phyloP scores from a whole-genome alignment of 2,113 vertebrate species.

The Capreolus pygargus region DNA sequence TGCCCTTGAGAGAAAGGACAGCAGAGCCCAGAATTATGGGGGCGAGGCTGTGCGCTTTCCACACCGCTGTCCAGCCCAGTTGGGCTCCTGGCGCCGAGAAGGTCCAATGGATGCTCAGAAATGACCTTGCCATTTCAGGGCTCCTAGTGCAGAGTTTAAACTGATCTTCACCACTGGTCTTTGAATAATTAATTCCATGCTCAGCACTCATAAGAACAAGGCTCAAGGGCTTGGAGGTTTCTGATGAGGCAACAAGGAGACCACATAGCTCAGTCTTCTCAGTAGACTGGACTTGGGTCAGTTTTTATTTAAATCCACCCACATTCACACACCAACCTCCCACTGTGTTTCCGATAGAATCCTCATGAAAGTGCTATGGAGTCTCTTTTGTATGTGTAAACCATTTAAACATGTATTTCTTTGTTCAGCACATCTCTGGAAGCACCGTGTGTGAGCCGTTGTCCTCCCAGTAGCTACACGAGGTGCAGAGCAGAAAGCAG shows the following conservation, averaged over 20 bases:
- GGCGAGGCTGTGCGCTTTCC: neutral
- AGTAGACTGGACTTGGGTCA: neutral
- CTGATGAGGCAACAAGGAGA: neutral
- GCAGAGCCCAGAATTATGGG: neutral
- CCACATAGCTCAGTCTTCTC: neutral
- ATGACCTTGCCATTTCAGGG: neutral
- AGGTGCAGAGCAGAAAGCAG: neutral
- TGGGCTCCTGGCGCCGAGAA: neutral
- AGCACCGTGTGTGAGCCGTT: neutral
- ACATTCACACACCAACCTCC: neutral
- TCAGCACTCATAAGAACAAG: neutral
- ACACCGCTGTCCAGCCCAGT: neutral
- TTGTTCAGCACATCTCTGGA: neutral
- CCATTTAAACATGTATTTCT: neutral
- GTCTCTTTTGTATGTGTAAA: neutral
- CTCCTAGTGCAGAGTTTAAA: neutral
- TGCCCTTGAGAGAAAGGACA: neutral
- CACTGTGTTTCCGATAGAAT: neutral
- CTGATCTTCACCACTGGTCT: neutral
- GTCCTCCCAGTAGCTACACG: fast-evolving
- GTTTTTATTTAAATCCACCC: neutral
- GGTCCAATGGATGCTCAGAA: neutral
- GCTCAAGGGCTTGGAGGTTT: constrained; percentile 17
- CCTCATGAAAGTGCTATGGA: neutral
- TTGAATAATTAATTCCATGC: constrained; percentile 35